Evolutionary conservation across 2,113 vertebrate genomes (phyloP), one percentile per base, ranked within the genome.

Genomic region (Tyto alba): DNA sequence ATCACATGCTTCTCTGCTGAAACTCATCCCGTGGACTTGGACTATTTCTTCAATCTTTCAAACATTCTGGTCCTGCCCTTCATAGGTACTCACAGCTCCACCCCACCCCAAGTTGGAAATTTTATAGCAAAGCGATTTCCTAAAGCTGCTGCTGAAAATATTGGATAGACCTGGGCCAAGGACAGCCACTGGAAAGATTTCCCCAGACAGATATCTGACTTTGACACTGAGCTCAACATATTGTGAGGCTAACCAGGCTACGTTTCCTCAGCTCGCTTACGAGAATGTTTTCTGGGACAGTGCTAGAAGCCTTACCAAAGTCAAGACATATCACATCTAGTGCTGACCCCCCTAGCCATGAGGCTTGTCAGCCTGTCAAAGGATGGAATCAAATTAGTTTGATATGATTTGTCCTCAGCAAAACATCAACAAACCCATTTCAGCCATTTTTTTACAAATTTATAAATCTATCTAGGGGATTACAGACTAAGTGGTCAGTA

Each of bases 291-390:
- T 75, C 84, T 95, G 93, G 76, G 91, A 89, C 64, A 89, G 56
- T 38, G 94, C 93, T 93, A 95, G 94, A 87, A 95, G 93, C 91
- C 40, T 63, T 62, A 87, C 80, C 80, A 55, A 89, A 94, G 93
- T 89, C 95, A 97, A 85, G 94, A 64, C n/a, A 10, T 64, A 95
- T 92, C 93, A 89, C 84, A 91, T 91, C 91, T 59, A 86, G 43
- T 20, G 66, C 76, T 89, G 52, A 55, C 19, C 41, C 68, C 50
- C 17, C 21, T 1, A 72, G 89, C 73, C 34, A 72, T 0, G 1
- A 94, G 76, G 83, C 41, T 1, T 52, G 59, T 95, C 92, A 67
- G 43, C 60, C 86, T 94, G 95, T 94, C 91, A 94, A 75, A 95
- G 73, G 78, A 87, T 6, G 27, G 77, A 94, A 91, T 64, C 66